Base-by-base conservation (phyloP, 23 tunicate species). In the Pegea sp. region DNA sequence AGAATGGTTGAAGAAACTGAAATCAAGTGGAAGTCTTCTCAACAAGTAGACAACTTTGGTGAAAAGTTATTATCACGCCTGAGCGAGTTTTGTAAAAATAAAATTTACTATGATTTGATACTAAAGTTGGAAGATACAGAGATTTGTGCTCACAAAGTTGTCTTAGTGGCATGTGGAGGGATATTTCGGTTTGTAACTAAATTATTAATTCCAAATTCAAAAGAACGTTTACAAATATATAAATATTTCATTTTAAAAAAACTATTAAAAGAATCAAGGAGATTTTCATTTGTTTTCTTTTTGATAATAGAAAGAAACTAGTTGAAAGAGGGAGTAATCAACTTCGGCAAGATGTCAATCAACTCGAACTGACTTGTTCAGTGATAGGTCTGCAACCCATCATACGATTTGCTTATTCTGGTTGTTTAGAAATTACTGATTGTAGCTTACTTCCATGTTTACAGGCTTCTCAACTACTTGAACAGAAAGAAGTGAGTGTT, bases 151-250 rank as follows among this genome's bases (percentile, higher is more conserved):
- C 90, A 77, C 56, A 77, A 77, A 63, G 76, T 77, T 11, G 72
- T 77, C 5, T 54, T 77, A 16, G 76, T 76, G 8, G 90, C 90
- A 6, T 77, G 90, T 69, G 90, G 90, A 24, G 90, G 90, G 1
- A 69, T 69, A 60, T 77, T 77, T 66, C 56, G 90, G 90, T 77
- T 4, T 33, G 63, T 56, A 11, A 38, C 11, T n/a, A n/a, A n/a
- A n/a, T n/a, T n/a, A n/a, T n/a, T n/a, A n/a, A n/a, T n/a, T n/a
- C n/a, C n/a, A n/a, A n/a, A n/a, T n/a, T n/a, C n/a, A n/a, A n/a
- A n/a, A n/a, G n/a, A n/a, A n/a, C n/a, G 55, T 50, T 11, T 19
- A 50, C 55, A 50, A 8, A 18, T 23, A 11, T 6, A 50, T 16
- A 38, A 38, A 38, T 11, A 11, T 16, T 8, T 38, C 46, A 16